Base-by-base conservation (phyloP, 2,797 vertebrate genomes). In the Cossypha heuglini region DNA sequence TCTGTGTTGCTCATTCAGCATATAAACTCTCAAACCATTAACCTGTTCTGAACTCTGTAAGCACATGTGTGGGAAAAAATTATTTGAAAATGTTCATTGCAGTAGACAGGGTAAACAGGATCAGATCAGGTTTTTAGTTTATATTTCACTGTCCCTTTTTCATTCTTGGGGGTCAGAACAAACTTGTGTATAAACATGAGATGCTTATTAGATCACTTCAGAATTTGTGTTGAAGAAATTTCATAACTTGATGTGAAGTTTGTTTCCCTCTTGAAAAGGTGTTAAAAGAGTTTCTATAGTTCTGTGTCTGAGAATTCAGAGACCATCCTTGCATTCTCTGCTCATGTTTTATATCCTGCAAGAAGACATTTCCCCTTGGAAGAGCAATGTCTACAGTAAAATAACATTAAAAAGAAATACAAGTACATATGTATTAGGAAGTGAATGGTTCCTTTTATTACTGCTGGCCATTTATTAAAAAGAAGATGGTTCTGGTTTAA, bases 381-480 rank as follows among this genome's bases (percentile, higher is more conserved):
- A 90, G 86, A 94, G 3, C 59, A 83, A 18, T 67, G 87, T 95
- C 96, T 97, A 75, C 93, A 94, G 72, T 96, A 87, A 97, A 93
- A 94, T 85, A 96, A 55, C 90, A 93, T 97, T 97, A 97, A 97
- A 97, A 97, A 97, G 95, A 97, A 97, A 97, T 97, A 97, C 76
- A 97, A 91, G 91, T 97, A 94, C 67, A 95, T 71, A 59, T 90
- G 74, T 97, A 95, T 97, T 75, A 89, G 93, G 92, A 97, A 96
- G 88, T 94, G 96, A 97, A 97, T 96, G 94, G 96, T 96, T 97
- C 94, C 90, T 97, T 98, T 97, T 98, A 97, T 98, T 98, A 97
- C 95, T 97, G 93, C 94, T 97, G 97, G 97, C 97, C 97, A 97
- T 98, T 98, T 98, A 97, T 98, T 97, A 98, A 96, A 97, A 97